A percentile compares a stretch with the other conserved stretches of the same genome.
Conservation (phyloP, 2,113 vertebrate species). For the Engystomops pustulosus region DNA sequence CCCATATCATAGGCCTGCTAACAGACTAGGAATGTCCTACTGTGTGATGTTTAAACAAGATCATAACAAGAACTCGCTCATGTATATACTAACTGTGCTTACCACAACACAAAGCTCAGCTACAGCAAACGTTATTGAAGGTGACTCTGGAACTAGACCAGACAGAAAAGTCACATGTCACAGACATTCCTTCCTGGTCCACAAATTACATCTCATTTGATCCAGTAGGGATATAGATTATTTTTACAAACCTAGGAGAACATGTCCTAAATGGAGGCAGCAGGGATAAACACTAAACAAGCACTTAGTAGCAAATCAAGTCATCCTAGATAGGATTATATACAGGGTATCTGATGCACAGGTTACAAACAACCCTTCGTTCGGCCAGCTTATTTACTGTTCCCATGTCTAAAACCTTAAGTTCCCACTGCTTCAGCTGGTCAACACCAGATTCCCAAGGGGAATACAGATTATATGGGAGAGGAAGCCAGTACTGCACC, state of each 20-base stretch:
- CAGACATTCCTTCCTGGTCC: not conserved
- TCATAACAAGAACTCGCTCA: not conserved
- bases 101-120: not conserved
- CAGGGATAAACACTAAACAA: not conserved
- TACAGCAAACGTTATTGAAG: not conserved
- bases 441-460: not conserved
- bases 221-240: too few species aligned
- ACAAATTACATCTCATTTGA: too few species aligned
- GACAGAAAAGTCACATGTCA: not conserved
- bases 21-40: not conserved
- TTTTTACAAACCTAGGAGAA: too few species aligned
- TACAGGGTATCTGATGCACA: not conserved
- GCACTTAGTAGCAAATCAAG: not conserved
- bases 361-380: not conserved
- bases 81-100: conserved; percentile 7
- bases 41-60: conserved; percentile 6
- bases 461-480: too few species aligned
- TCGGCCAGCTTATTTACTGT: not conserved
- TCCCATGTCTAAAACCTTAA: not conserved
- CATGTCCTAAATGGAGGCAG: not conserved
- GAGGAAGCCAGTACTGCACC: too few species aligned
- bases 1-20: not conserved
- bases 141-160: too few species aligned
- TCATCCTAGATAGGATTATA: not conserved
- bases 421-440: not conserved